These are phyloP conservation scores for Alfaro cultratus DNA, from an alignment of 2,797 vertebrate genomes.

Conservation along the genomic window DNA sequence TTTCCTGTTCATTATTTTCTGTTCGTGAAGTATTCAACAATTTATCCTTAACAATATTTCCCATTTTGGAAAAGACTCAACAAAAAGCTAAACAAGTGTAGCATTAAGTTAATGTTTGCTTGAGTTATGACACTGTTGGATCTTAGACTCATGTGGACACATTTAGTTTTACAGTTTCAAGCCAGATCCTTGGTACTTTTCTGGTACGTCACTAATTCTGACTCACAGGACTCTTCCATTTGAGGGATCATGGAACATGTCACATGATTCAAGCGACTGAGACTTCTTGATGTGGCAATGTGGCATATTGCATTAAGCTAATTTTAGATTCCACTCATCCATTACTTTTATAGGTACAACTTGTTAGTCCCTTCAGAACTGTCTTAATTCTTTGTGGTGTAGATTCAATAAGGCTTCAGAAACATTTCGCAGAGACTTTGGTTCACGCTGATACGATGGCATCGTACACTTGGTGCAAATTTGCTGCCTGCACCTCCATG, in stretches of 20 bases:
- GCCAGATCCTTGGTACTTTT: conserved; percentile 37
- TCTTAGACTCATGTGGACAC: conserved; percentile 21
- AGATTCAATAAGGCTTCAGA: neutral
- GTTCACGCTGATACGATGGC: conserved; percentile 23
- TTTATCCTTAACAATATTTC: neutral
- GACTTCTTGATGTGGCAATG: conserved; percentile 7
- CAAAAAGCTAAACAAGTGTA: conserved; percentile 2
- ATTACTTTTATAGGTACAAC: neutral
- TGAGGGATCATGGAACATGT: conserved; percentile 10
- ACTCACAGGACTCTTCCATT: conserved; percentile 50
- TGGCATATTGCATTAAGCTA: conserved; percentile 7
- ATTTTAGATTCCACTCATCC: neutral
- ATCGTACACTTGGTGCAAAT: conserved; percentile 52
- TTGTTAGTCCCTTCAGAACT: neutral
- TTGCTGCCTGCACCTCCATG: conserved; percentile 56
- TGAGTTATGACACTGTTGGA: conserved; percentile 5
- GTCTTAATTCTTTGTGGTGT: neutral
- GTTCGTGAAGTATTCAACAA: neutral
- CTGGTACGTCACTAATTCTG: conserved; percentile 34
- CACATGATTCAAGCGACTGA: conserved; percentile 45
- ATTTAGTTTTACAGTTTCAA: conserved; percentile 47
- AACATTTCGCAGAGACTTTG: neutral
- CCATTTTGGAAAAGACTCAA: neutral
- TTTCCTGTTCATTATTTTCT: neutral
- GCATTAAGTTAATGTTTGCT: conserved; percentile 12